Conservation (phyloP, 2,113 vertebrate genomes). For the Ptilorrhoa leucosticta region DNA sequence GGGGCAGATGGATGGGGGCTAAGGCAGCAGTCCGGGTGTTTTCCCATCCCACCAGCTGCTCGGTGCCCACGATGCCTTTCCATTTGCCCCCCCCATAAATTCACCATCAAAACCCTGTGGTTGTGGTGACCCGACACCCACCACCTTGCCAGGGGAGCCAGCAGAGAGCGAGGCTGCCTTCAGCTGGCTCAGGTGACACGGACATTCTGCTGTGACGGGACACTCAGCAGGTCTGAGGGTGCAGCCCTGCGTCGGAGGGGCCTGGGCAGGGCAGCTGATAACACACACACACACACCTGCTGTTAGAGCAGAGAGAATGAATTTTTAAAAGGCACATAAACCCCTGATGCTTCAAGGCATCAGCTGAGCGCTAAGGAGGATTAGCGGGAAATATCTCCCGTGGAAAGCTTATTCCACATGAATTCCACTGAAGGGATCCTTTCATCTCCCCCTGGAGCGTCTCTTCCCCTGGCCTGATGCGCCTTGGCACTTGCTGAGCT, state of each 20-base stretch:
- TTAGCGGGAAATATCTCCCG: slow-evolving; percentile 53
- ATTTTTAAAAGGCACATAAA: slow-evolving; percentile 51
- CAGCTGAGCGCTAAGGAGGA: slow-evolving; percentile 51
- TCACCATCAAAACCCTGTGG: accelerated
- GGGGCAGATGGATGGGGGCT: slow-evolving; percentile 38
- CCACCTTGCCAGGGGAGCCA: neutral
- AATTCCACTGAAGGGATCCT: slow-evolving; percentile 62
- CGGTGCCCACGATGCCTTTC: accelerated
- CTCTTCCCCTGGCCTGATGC: slow-evolving; percentile 42
- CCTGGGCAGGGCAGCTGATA: neutral
- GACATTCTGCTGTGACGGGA: neutral
- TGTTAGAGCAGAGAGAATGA: neutral
- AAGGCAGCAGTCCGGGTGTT: neutral
- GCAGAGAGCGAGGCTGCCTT: no score
- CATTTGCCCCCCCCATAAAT: accelerated
- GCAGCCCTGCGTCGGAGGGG: neutral
- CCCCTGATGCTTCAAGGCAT: slow-evolving; percentile 48
- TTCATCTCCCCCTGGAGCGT: slow-evolving; percentile 56
- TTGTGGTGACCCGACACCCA: accelerated
- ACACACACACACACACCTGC: neutral
- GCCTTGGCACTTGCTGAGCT: slow-evolving; percentile 52
- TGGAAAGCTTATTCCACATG: slow-evolving; percentile 66
- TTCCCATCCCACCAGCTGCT: neutral
- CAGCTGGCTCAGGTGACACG: accelerated
- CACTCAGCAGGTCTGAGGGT: accelerated